phyloP scores from a whole-genome alignment of 2,888 invertebrate species.

The Lamellibrachia columna region DNA sequence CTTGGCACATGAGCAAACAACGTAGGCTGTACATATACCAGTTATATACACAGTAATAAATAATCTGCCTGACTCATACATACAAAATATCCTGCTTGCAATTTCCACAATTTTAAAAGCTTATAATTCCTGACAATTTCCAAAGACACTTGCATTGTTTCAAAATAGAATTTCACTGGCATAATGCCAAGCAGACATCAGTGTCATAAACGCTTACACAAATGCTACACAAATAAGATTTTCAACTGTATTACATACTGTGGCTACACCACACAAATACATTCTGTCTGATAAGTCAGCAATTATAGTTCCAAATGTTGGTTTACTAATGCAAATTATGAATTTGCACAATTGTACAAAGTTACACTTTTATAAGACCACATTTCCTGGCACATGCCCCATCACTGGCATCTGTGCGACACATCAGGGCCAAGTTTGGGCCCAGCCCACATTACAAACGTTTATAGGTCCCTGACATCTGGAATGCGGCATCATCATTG shows the following conservation, averaged over 20 bases:
- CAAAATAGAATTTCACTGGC: not conserved
- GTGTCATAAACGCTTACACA: not conserved
- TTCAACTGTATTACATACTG: not conserved
- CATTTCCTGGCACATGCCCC: not conserved
- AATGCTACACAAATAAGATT: not conserved
- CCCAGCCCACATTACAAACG: not conserved
- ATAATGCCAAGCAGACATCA: not conserved
- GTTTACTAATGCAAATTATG: not conserved
- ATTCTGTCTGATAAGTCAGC: not conserved
- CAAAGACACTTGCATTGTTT: not conserved
- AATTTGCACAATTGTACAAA: constrained; percentile 12
- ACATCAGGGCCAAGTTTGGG: not conserved
- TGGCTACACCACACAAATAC: not conserved
- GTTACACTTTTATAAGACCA: not conserved
- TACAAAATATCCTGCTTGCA: not conserved
- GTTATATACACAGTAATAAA: not conserved
- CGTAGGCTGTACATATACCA: not conserved
- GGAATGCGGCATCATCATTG: not conserved
- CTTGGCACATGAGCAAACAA: constrained; percentile 12
- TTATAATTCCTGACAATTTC: not conserved
- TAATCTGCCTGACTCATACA: not conserved
- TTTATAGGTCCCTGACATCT: not conserved
- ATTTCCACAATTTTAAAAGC: not conserved
- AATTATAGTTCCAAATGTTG: constrained; percentile 11
- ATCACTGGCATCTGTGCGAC: not conserved